phyloP scores from a whole-genome alignment of 2,888 invertebrate genomes.

The Synergus japonicus region DNA sequence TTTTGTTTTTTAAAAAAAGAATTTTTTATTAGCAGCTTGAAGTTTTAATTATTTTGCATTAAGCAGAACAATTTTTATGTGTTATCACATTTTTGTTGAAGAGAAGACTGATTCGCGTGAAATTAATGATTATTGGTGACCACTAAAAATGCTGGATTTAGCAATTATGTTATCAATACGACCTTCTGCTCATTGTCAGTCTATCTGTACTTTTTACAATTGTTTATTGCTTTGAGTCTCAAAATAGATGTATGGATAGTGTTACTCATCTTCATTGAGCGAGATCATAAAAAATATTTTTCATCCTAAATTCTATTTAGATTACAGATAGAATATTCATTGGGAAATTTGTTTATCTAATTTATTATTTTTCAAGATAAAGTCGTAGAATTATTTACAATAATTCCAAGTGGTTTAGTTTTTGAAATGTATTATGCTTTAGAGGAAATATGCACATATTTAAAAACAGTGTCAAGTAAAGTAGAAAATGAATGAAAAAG shows the following conservation, averaged over 20 bases:
- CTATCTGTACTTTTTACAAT: constrained; percentile 21
- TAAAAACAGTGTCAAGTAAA: not conserved
- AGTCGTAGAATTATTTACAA: not conserved
- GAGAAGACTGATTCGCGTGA: not conserved
- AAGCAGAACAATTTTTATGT: too few species aligned
- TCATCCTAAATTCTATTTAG: constrained; percentile 4
- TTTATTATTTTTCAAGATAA: not conserved
- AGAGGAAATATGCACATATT: too few species aligned
- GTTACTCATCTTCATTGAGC: not conserved
- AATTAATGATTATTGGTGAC: constrained; percentile 33
- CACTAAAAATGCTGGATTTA: constrained; percentile 11
- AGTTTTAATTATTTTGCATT: not conserved
- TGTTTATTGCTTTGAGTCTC: constrained; percentile 27
- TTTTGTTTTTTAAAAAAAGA: too few species aligned
- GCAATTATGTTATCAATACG: constrained; percentile 19
- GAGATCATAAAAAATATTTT: constrained; percentile 12
- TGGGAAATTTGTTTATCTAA: not conserved
- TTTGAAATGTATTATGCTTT: too few species aligned
- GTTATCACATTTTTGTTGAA: not conserved
- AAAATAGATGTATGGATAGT: constrained; percentile 16
- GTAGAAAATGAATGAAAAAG: not conserved
- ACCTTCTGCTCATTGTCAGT: constrained; percentile 35
- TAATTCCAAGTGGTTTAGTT: too few species aligned
- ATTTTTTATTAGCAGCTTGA: too few species aligned
- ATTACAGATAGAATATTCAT: not conserved